These are phyloP conservation scores for Tetraneura akinire DNA, from an alignment of 1,140 invertebrate species.

Conservation along the genomic window DNA sequence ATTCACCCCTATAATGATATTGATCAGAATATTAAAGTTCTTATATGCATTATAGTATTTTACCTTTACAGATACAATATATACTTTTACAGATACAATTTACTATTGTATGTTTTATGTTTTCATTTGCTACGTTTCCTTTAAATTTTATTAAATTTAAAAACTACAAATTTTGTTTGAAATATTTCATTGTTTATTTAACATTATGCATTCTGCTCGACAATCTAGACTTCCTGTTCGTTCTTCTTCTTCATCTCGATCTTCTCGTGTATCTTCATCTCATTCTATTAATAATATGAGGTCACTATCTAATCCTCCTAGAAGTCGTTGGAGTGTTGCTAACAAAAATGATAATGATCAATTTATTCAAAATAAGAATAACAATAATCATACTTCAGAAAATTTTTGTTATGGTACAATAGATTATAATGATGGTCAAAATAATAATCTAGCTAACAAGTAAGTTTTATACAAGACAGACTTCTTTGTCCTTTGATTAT, in stretches of 20 bases:
- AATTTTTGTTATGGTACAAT: conserved; percentile 29
- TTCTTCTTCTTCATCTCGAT: conserved; percentile 51
- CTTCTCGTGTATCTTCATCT: conserved; percentile 13
- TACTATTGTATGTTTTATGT: not conserved
- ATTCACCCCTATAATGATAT: conserved; percentile 53
- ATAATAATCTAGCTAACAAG: conserved; percentile 37
- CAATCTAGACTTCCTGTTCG: conserved; percentile 36
- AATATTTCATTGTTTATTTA: not conserved
- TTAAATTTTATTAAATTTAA: not conserved
- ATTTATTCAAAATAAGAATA: conserved; percentile 29
- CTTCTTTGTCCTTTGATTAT: not conserved
- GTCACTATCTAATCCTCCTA: conserved; percentile 30
- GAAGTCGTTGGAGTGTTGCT: conserved; percentile 3
- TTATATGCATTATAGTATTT: conserved; percentile 27
- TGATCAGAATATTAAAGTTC: conserved; percentile 49
- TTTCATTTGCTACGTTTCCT: not conserved
- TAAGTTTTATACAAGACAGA: not conserved
- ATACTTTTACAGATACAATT: not conserved
- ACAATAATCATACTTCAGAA: conserved; percentile 7
- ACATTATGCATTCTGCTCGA: conserved; percentile 15
- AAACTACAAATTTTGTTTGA: not conserved
- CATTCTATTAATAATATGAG: not conserved
- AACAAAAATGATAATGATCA: conserved; percentile 42
- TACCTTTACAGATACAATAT: not conserved
- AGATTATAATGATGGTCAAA: conserved; percentile 41